These are phyloP conservation scores for Progne subis DNA, from an alignment of 2,113 vertebrate genomes.

Conservation along the genomic window DNA sequence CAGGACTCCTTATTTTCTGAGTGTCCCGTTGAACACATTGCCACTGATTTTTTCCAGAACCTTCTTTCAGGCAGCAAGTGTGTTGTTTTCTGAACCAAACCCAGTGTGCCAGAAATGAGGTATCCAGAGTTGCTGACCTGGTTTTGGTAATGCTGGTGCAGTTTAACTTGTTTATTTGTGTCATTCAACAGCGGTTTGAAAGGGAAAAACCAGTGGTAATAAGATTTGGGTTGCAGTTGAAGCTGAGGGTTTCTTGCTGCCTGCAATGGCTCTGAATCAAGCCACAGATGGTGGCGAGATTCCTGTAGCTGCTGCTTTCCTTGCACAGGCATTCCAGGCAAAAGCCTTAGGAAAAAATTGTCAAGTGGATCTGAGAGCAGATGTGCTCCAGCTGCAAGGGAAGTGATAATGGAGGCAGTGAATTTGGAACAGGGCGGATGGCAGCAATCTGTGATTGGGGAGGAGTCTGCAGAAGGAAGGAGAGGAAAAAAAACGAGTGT, in stretches of 20 bases:
- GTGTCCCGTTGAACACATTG: neutral
- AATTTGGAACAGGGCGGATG: neutral
- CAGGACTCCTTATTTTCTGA: neutral
- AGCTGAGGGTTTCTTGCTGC: neutral
- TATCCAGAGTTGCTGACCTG: neutral
- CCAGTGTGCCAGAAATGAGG: neutral
- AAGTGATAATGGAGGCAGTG: neutral
- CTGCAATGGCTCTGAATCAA: neutral
- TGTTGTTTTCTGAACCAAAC: neutral
- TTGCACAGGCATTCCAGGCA: neutral
- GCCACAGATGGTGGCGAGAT: neutral
- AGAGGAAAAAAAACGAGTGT: neutral
- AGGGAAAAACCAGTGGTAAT: neutral
- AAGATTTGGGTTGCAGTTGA: neutral
- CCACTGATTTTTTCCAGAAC: neutral
- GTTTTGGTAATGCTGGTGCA: neutral
- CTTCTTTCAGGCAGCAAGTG: neutral
- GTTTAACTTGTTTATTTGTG: neutral
- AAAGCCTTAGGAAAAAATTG: neutral
- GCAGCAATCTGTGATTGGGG: neutral
- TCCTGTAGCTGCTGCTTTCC: neutral
- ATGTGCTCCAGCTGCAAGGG: constrained; percentile 46
- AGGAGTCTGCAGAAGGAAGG: neutral
- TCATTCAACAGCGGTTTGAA: neutral
- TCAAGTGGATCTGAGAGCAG: constrained; percentile 9